Conservation (phyloP, 1,140 invertebrate genomes). For the Megalonaias nervosa region DNA sequence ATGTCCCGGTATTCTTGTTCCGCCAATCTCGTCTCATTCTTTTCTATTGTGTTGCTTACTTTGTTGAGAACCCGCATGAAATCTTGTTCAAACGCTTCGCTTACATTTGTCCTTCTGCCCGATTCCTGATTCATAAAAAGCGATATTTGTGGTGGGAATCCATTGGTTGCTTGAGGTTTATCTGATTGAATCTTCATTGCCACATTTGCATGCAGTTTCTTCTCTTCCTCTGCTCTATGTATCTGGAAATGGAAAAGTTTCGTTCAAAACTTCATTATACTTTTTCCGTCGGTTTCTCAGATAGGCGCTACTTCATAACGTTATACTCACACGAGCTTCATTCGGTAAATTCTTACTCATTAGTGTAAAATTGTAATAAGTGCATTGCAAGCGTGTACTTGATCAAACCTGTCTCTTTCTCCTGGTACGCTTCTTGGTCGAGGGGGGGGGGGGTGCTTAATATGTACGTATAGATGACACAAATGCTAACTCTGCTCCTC, state of each 20-base stretch:
- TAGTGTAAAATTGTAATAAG: no score
- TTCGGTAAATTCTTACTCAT: no score
- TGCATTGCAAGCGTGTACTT: no score
- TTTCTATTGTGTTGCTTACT: conserved; percentile 82
- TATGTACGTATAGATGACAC: no score
- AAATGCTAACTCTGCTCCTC: no score
- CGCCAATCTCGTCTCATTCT: conserved; percentile 78
- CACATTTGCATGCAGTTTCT: not conserved
- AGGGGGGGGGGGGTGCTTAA: no score
- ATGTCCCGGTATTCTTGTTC: conserved; percentile 80
- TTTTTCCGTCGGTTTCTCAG: not conserved
- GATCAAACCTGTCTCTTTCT: no score
- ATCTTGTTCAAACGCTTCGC: conserved; percentile 38
- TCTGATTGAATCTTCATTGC: not conserved
- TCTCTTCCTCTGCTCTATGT: not conserved
- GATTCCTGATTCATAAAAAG: not conserved
- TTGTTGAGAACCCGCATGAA: conserved; percentile 78
- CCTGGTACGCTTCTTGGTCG: no score
- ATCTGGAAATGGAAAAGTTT: conserved; percentile 1
- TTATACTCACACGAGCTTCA: no score
- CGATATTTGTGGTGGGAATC: not conserved
- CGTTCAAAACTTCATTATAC: not conserved
- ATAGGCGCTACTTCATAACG: no score
- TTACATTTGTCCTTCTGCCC: conserved; percentile 1
- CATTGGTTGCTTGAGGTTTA: conserved; percentile 1